These are phyloP conservation scores for Sylvia borin DNA, from an alignment of 2,797 vertebrate species.

Conservation along the genomic window DNA sequence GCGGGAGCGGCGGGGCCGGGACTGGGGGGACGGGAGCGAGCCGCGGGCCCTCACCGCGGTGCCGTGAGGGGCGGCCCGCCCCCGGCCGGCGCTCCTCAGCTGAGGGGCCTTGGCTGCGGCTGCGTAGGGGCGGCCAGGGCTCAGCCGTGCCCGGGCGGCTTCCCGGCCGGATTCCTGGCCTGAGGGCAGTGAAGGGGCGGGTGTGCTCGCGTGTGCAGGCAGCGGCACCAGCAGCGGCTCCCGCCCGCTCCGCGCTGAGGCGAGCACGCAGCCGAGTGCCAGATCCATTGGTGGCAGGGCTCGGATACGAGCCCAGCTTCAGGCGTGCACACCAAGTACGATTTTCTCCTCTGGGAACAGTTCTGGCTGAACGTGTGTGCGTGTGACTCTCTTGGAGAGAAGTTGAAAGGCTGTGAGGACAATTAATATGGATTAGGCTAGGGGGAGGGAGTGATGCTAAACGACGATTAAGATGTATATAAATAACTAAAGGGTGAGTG, in stretches of 20 bases:
- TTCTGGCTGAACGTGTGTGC: rapidly evolving
- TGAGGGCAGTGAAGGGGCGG: neutral
- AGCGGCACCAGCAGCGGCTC: rapidly evolving
- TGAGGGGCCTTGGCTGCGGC: neutral
- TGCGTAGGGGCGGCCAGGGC: neutral
- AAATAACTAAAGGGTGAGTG: neutral
- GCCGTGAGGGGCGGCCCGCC: rapidly evolving
- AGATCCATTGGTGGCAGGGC: rapidly evolving
- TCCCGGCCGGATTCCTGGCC: neutral
- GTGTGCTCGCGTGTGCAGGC: rapidly evolving
- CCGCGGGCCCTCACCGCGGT: rapidly evolving
- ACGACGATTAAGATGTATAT: neutral
- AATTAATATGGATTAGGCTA: rapidly evolving
- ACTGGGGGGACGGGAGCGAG: neutral
- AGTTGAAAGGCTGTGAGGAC: rapidly evolving
- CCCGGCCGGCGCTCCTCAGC: too few relatives aligned
- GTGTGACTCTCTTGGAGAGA: rapidly evolving
- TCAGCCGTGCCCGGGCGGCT: neutral
- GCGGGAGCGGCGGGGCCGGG: too few relatives aligned
- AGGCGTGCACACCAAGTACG: rapidly evolving
- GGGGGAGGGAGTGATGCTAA: rapidly evolving
- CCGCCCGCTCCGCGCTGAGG: neutral
- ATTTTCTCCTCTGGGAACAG: rapidly evolving
- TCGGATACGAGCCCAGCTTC: neutral
- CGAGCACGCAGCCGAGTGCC: rapidly evolving